phyloP scores from a whole-genome alignment of 2,797 vertebrate species.

The Salmo trutta region DNA sequence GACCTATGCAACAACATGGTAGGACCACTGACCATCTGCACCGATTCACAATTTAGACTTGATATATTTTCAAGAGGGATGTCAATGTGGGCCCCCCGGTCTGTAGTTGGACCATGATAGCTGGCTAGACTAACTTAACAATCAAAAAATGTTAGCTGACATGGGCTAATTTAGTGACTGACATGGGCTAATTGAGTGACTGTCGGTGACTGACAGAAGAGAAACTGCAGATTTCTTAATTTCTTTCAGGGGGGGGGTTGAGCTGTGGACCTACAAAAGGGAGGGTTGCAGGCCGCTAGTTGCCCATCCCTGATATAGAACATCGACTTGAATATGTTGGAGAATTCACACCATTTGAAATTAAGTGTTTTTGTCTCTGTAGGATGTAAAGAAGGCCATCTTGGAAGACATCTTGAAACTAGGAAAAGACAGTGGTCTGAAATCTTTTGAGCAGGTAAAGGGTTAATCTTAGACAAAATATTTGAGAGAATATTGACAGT shows the following conservation, averaged over 20 bases:
- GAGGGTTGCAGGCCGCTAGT: too few relatives aligned
- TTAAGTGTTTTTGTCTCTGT: neutral
- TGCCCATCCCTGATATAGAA: neutral
- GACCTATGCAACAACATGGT: conserved; percentile 90
- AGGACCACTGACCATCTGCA: conserved; percentile 7
- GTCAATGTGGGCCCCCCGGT: too few relatives aligned
- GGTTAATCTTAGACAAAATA: neutral
- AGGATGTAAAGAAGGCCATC: conserved; percentile 88
- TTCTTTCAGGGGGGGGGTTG: too few relatives aligned
- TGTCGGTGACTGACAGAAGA: too few relatives aligned
- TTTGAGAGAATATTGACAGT: neutral
- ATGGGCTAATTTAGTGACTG: too few relatives aligned
- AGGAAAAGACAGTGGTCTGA: conserved; percentile 91
- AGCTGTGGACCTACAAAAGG: too few relatives aligned
- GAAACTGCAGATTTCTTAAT: too few relatives aligned
- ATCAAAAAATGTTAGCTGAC: too few relatives aligned
- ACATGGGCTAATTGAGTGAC: too few relatives aligned
- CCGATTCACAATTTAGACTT: neutral
- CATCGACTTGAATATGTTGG: neutral
- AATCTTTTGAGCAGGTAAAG: conserved; percentile 94
- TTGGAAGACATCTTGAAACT: conserved; percentile 87
- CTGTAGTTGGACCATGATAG: too few relatives aligned
- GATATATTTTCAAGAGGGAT: neutral
- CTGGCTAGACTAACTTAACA: too few relatives aligned
- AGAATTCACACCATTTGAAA: neutral